phyloP scores from a whole-genome alignment of 2,888 invertebrate genomes.

The Apamea sordens region DNA sequence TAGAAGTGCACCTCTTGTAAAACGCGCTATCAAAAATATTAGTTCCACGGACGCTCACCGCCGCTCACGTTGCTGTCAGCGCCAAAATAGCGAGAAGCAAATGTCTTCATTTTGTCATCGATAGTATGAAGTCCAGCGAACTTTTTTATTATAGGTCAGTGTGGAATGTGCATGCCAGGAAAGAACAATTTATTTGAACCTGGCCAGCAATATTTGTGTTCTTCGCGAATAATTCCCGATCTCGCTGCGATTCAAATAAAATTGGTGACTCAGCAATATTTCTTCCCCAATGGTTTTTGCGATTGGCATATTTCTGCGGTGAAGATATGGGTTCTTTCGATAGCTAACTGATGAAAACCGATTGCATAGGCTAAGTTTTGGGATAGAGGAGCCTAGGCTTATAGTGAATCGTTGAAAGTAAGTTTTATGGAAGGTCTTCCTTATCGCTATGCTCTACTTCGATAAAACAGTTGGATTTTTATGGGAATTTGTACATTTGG shows the following conservation, averaged over 20 bases:
- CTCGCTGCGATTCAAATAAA: conserved; percentile 11
- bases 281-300: background rate
- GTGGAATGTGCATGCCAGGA: no score
- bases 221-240: background rate
- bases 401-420: background rate
- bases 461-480: conserved; percentile 6
- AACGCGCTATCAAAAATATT: no score
- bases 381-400: conserved; percentile 2
- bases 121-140: no score
- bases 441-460: background rate
- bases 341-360: conserved; percentile 29
- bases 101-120: no score
- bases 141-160: no score
- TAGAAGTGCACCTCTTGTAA: no score
- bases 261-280: conserved; percentile 10
- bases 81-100: no score
- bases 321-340: conserved; percentile 1
- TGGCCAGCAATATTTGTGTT: background rate
- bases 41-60: no score
- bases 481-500: background rate
- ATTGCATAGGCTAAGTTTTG: conserved; percentile 6
- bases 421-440: conserved; percentile 24
- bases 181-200: background rate
- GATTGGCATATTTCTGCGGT: background rate
- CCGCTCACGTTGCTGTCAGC: no score